Evolutionary conservation across 2,888 invertebrate genomes (phyloP), one percentile per base, ranked within the genome.

Genomic region (Macrosiphum euphorbiae): DNA sequence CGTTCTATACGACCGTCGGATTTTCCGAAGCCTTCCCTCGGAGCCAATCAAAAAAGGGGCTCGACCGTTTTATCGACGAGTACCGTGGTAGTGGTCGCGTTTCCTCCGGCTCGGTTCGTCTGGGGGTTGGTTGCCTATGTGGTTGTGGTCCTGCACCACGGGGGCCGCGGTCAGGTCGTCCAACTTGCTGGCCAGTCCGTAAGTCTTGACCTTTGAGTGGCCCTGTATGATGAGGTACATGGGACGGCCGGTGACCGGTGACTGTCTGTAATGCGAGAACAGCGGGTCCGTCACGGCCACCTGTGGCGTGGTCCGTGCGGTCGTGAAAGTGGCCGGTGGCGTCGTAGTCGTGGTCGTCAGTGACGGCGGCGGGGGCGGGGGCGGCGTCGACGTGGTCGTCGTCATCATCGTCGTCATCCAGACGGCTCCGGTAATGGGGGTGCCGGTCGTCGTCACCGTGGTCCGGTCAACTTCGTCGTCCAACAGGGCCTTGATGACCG

Each of bases 141-240:
- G 93, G 28, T 93, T 90, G 93, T 93, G 89, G 3, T 93, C 93
- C 11, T 89, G 85, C 13, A n/a, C 41, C 26, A 44, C 58, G 11
- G 89, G 58, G 16, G 92, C 88, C 16, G 78, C 26, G 16, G 84
- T 61, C 58, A 90, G 58, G 20, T 89, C 93, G 28, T 61, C 93
- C 84, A 86, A 24, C 16, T 93, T 93, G 85, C 35, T 93, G 58
- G 55, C 41, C 41, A 97, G 97, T 28, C 98, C 97, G 95, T 98
- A 98, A 0, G 97, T 98, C 96, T 98, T 98, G 0, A 98, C 98
- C 96, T 98, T 98, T 0, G 98, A 98, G 95, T 98, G 98, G 0
- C 98, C 98, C 96, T 98, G 98, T 95, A 98, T 98, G 55, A 98
- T 98, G 50, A 98, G 96, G 95, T 98, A 98, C 97, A 97, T 88